Percentiles rank a stretch among this genome's conserved stretches.
phyloP scores from a whole-genome alignment of 2,797 vertebrate genomes.

The Mus caroli region DNA sequence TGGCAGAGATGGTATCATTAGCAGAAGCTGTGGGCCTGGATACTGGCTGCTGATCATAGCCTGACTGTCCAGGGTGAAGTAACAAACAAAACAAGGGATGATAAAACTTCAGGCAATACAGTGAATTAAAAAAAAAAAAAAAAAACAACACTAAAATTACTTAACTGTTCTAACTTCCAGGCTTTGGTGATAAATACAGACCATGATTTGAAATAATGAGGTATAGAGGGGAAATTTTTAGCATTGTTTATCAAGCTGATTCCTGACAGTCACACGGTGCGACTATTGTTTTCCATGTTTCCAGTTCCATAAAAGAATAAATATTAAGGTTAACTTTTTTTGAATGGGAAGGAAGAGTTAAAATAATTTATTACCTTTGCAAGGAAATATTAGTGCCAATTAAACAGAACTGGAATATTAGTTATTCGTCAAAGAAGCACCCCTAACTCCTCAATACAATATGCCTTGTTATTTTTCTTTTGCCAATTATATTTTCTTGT shows the following conservation, averaged over 20 bases:
- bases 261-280: neutral
- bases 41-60: neutral
- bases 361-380: constrained; percentile 18
- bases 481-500: neutral
- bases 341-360: neutral
- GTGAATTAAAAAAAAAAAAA: neutral
- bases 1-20: neutral
- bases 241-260: constrained; percentile 33
- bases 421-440: constrained; percentile 4
- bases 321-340: neutral
- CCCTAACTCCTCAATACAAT: constrained; percentile 1
- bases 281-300: neutral
- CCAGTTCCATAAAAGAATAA: neutral
- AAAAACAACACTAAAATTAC: neutral
- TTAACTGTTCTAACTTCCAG: neutral
- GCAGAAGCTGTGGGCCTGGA: neutral
- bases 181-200: neutral
- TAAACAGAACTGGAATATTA: constrained; percentile 19
- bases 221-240: neutral
- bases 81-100: neutral
- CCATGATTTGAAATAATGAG: neutral
- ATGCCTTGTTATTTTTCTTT: neutral
- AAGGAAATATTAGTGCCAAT: neutral
- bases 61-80: neutral
- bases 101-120: neutral